Percentiles rank a stretch among this genome's conserved stretches.
phyloP scores from a whole-genome alignment of 1,140 invertebrate species.

The Bursaphelenchus mucronatus region DNA sequence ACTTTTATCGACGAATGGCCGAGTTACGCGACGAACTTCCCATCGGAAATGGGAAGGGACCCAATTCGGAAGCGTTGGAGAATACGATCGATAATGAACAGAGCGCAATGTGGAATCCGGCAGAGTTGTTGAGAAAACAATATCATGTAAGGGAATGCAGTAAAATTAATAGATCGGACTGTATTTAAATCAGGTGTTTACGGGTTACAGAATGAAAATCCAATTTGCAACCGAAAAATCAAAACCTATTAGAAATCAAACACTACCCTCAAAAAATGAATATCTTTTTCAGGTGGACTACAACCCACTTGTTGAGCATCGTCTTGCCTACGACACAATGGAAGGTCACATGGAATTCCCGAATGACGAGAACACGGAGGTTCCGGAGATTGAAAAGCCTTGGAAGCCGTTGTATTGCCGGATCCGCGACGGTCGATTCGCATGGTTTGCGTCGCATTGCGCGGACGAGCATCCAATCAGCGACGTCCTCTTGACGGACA shows the following conservation, averaged over 20 bases:
- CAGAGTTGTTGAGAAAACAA: constrained; percentile 7
- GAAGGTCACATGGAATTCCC: constrained; percentile 58
- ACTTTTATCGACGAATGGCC: constrained; percentile 10
- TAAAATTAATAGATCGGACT: no score
- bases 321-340: constrained; percentile 48
- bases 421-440: constrained; percentile 56
- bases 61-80: not conserved
- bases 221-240: no score
- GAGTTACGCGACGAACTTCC: constrained; percentile 6
- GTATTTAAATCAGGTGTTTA: no score
- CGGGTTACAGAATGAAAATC: no score
- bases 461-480: constrained; percentile 57
- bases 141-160: constrained; percentile 4
- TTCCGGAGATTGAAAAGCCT: constrained; percentile 32
- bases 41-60: not conserved
- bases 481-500: constrained; percentile 55
- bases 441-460: constrained; percentile 58
- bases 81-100: constrained; percentile 12
- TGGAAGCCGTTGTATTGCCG: constrained; percentile 49
- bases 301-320: constrained; percentile 45
- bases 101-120: not conserved
- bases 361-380: constrained; percentile 36
- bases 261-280: no score
- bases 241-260: no score
- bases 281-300: constrained; percentile 39